phyloP scores from a whole-genome alignment of 2,797 vertebrate species.

The Tympanoctomys barrerae region DNA sequence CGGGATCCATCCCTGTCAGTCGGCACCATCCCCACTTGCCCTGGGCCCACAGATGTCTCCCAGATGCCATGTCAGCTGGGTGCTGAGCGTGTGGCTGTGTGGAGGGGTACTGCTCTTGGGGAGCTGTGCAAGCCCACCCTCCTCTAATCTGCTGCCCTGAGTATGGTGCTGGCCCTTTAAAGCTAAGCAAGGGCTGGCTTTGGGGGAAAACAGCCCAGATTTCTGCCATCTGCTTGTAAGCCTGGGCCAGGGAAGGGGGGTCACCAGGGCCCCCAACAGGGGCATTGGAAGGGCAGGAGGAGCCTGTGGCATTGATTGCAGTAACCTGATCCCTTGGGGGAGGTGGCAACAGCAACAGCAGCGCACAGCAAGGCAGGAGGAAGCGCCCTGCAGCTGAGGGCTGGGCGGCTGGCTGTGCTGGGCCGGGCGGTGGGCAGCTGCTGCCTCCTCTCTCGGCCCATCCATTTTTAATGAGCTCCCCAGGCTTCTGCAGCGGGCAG shows the following conservation, averaged over 20 bases:
- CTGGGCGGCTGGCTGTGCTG: conserved; percentile 76
- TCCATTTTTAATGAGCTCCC: conserved; percentile 92
- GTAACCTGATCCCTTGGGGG: conserved; percentile 81
- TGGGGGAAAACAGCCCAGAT: conserved; percentile 65
- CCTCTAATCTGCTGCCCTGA: neutral
- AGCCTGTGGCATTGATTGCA: conserved; percentile 38
- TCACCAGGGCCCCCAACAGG: conserved; percentile 18
- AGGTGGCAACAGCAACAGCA: conserved; percentile 35
- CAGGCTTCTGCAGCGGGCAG: conserved; percentile 86
- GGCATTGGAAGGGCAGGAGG: conserved; percentile 84
- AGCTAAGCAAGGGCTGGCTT: conserved; percentile 67
- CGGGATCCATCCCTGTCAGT: neutral
- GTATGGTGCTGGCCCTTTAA: conserved; percentile 79
- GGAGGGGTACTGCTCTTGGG: neutral
- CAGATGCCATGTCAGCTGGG: neutral
- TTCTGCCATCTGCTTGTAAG: conserved; percentile 72
- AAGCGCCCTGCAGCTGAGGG: conserved; percentile 81
- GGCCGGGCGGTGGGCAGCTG: conserved; percentile 82
- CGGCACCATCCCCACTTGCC: neutral
- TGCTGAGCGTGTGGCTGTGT: neutral
- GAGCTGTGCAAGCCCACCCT: neutral
- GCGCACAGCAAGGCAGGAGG: neutral
- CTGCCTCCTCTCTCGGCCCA: conserved; percentile 75
- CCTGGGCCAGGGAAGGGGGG: conserved; percentile 58
- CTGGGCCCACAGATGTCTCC: neutral